Conservation (phyloP, 2,888 invertebrate genomes). For the Halictus ligatus region DNA sequence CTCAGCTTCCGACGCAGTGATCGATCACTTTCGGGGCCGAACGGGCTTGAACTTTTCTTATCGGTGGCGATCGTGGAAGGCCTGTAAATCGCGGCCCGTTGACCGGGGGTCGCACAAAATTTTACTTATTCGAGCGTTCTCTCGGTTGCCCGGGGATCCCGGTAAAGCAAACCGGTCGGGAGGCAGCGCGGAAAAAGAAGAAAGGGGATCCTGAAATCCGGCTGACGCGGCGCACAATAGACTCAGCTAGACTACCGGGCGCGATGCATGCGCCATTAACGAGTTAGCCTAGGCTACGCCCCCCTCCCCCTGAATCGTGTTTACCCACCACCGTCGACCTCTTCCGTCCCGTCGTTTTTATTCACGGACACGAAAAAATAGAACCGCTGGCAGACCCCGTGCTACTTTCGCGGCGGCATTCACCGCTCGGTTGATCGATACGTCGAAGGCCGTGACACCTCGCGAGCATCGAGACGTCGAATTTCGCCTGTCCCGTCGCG, state of each 20-base stretch:
- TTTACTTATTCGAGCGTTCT: not conserved
- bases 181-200: not conserved
- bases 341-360: constrained; percentile 40
- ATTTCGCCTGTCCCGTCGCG: not conserved
- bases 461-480: constrained; percentile 18
- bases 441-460: constrained; percentile 66
- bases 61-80: constrained; percentile 25
- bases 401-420: constrained; percentile 59
- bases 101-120: not conserved
- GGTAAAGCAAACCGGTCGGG: constrained; percentile 8
- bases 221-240: constrained; percentile 14
- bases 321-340: constrained; percentile 33
- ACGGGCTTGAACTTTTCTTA: constrained; percentile 42
- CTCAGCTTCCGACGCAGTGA: constrained; percentile 24
- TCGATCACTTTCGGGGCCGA: constrained; percentile 45
- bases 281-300: constrained; percentile 18
- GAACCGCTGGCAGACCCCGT: constrained; percentile 29
- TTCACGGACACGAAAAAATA: constrained; percentile 51
- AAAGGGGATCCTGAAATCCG: not conserved
- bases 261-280: constrained; percentile 43
- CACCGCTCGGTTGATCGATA: constrained; percentile 59
- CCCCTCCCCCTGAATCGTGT: constrained; percentile 37
- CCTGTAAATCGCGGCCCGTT: constrained; percentile 36
- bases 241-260: not conserved
- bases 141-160: not conserved